Evolutionary conservation across 2,113 vertebrate genomes (phyloP), one percentile per base, ranked within the genome.

Genomic region (human): DNA sequence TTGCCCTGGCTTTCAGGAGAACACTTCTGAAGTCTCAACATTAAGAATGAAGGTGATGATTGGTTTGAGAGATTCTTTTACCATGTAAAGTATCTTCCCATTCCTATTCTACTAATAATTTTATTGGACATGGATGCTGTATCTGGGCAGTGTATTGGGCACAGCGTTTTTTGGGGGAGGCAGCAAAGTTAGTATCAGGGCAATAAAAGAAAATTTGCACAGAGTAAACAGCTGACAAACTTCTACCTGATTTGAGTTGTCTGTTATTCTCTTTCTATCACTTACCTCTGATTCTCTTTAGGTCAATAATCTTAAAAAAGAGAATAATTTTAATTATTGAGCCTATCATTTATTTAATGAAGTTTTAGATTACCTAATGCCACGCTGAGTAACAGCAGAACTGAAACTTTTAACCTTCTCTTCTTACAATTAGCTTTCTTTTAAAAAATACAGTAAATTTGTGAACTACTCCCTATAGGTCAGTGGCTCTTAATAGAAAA

Each of bases 351-450:
- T 92, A 84, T 79, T 94, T 40, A 81, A 32, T n/a, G 18, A 93
- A 76, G 38, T 94, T 95, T 97, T 92, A 82, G 27, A 75, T 95
- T 57, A 90, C 52, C 48, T 64, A 96, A 86, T 72, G n/a, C 61
- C 82, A 68, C 22, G 35, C 3, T 45, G 38, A 84, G 92, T 84
- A 96, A 92, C 25, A 93, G 48, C 30, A 88, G 78, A 92, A 61
- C 22, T 59, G 59, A 93, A 97, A 94, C 72, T 96, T 96, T 52
- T 45, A 80, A 95, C 48, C 11, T 85, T 89, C 45, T 93, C 86
- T 91, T 90, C 32, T 89, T 79, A 90, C 10, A 75, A 55, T 86
- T 92, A 57, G 27, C 91, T 86, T 93, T 83, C 64, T 89, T 92
- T 35, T 64, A 89, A 61, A 94, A 76, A 84, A 59, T 23, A 59